Base-by-base conservation (phyloP, 2,888 invertebrate species). In the Suillia variegata region DNA sequence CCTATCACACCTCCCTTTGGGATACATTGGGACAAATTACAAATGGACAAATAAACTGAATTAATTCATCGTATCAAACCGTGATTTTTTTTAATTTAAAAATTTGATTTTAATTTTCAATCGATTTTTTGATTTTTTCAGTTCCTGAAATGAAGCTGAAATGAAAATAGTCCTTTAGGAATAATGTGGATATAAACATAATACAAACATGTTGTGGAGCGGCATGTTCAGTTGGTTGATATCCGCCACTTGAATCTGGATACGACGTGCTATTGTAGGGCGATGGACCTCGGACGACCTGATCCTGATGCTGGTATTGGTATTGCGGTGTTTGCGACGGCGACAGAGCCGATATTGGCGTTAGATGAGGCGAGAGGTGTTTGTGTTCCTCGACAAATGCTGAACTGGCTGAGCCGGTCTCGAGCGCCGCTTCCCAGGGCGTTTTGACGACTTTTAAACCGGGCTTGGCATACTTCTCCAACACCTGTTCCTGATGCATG, bases 351-450 rank as follows among this genome's bases (percentile, higher is more conserved):
- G 59, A 26, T 45, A 51, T 58, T 54, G 62, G 54, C 10, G 47
- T 54, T 17, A n/a, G 65, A 58, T 20, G 61, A 57, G 65, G 61
- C 20, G 71, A 63, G n/a, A n/a, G n/a, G n/a, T n/a, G n/a, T n/a
- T n/a, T n/a, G n/a, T n/a, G n/a, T 22, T 75, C 70, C 45, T 86
- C 85, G 64, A 87, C 83, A 74, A 90, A 90, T n/a, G 90, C 90
- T 3, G 85, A 82, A 58, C 89, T 89, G 1, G 89, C 88, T 12
- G 87, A 86, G n/a, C 89, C 89, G 18, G 88, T 87, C 75, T 88
- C 86, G 31, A 89, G 76, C n/a, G 89, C 89, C 1, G 89, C 88
- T 69, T 89, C 88, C 89, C 89, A 89, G 0, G 90, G 90, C 0
- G 88, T 86, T 74, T 88, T 87, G 1, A 88, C 81, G 56, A 89